Percentiles rank a stretch among this genome's conserved stretches.
Conservation (phyloP, 1,140 invertebrate genomes). For the Drosophila parvula region DNA sequence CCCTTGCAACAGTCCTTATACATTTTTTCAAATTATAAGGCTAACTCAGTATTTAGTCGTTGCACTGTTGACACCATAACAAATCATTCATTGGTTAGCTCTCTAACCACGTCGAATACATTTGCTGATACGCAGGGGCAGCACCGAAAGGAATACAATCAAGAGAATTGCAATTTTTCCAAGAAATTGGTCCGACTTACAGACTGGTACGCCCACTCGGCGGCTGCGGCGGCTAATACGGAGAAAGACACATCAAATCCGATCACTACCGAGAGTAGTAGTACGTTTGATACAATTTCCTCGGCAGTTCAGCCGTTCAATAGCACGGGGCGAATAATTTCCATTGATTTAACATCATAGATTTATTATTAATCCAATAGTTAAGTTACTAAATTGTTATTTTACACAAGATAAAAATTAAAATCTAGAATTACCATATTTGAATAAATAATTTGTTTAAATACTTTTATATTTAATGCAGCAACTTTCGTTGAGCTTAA, state of each 20-base stretch:
- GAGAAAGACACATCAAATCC: slow-evolving; percentile 51
- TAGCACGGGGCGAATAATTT: slow-evolving; percentile 70
- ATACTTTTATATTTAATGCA: slow-evolving; percentile 39
- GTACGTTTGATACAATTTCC: slow-evolving; percentile 54
- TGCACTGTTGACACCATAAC: slow-evolving; percentile 50
- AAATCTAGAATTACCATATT: slow-evolving; percentile 30
- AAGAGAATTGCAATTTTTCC: slow-evolving; percentile 72
- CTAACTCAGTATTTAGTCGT: slow-evolving; percentile 65
- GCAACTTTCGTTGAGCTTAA: not conserved
- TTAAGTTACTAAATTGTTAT: slow-evolving; percentile 59
- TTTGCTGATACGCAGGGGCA: slow-evolving; percentile 50
- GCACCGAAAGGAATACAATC: slow-evolving; percentile 64
- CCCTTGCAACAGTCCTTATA: slow-evolving; percentile 78
- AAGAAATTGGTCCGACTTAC: slow-evolving; percentile 60
- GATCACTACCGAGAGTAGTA: slow-evolving; percentile 38
- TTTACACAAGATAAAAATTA: slow-evolving; percentile 66
- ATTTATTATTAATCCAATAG: slow-evolving; percentile 25
- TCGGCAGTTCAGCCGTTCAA: slow-evolving; percentile 52
- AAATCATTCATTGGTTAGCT: slow-evolving; percentile 48
- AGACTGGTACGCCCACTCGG: slow-evolving; percentile 58
- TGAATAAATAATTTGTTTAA: slow-evolving; percentile 47
- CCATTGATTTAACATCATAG: slow-evolving; percentile 82
- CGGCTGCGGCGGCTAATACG: slow-evolving; percentile 29
- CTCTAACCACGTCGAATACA: slow-evolving; percentile 46
- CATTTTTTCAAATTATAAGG: slow-evolving; percentile 81